Evolutionary conservation across 2,113 vertebrate genomes (phyloP).

Genomic region (Capricornis sumatraensis): DNA sequence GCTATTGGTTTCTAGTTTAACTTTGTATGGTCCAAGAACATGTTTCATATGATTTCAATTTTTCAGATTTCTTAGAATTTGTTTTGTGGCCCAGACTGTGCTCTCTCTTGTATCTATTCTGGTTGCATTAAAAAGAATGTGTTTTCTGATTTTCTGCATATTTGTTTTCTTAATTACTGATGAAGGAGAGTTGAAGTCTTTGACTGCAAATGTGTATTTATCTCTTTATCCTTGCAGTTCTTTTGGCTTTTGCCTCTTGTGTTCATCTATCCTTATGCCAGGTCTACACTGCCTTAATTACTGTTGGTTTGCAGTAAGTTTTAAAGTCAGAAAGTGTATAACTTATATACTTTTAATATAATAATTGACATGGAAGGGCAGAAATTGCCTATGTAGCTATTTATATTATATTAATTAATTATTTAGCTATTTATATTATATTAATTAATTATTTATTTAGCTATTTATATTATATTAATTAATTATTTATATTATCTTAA

Average conservation of each 20-base stretch:
- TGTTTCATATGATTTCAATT: neutral
- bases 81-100: neutral
- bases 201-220: neutral
- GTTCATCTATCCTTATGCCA: neutral
- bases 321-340: neutral
- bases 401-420: neutral
- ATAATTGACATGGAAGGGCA: neutral
- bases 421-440: neutral
- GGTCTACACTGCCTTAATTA: neutral
- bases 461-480: neutral
- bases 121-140: neutral
- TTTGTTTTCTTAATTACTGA: neutral
- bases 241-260: neutral
- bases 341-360: neutral
- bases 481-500: neutral
- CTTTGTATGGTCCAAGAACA: neutral
- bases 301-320: neutral
- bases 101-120: neutral
- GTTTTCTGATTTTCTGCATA: neutral
- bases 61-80: neutral
- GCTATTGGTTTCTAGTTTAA: neutral
- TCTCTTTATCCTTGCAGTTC: neutral
- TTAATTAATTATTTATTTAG: neutral
- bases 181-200: neutral
- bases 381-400: neutral